Evolutionary conservation across 2,888 invertebrate genomes (phyloP), one percentile per base, ranked within the genome.

Genomic region (Eupithecia tripunctaria): DNA sequence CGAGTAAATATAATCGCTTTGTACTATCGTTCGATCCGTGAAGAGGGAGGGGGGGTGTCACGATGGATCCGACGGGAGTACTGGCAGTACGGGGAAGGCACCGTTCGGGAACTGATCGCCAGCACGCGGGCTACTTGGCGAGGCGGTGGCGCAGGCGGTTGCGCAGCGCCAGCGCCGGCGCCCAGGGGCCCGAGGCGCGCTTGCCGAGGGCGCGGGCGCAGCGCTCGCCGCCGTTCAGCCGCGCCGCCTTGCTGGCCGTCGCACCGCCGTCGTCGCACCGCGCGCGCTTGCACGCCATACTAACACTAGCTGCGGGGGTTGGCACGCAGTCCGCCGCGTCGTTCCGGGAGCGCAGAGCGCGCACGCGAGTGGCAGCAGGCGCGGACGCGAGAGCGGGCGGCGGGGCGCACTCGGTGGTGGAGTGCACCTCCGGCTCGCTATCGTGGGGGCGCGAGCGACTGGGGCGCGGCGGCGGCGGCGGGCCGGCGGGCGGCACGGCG

Each of bases 1-100:
- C 87, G 87, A 84, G 88, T 88, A 88, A 91, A 89, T 89, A 92
- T 87, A 89, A 59, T 87, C 87, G 89, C 85, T 93, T 94, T 94
- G 94, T 94, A 94, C 94, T 94, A 93, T 93, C 83, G 89, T 89
- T 89, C 74, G 72, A 67, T 38, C 71, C 63, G n/a, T 14, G 32
- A 6, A 32, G 80, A 6, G 47, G 80, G 76, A 79, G 79, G 78
- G 18, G 43, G 15, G 43, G 43, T n/a, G n/a, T 43, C 43, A 43
- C 43, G 18, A n/a, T 43, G 73, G 76, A 91, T 88, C 86, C 83
- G 73, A 83, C 81, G 82, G 77, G 68, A 76, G 79, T 76, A 86
- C 88, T 82, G 89, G 88, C 87, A 85, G 88, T 84, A 87, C 86
- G 47, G 71, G 60, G 68, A 72, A 72, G 75, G 75, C 75, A 72